These are phyloP conservation scores for Martes martes DNA, from an alignment of 2,113 vertebrate species.

Conservation along the genomic window DNA sequence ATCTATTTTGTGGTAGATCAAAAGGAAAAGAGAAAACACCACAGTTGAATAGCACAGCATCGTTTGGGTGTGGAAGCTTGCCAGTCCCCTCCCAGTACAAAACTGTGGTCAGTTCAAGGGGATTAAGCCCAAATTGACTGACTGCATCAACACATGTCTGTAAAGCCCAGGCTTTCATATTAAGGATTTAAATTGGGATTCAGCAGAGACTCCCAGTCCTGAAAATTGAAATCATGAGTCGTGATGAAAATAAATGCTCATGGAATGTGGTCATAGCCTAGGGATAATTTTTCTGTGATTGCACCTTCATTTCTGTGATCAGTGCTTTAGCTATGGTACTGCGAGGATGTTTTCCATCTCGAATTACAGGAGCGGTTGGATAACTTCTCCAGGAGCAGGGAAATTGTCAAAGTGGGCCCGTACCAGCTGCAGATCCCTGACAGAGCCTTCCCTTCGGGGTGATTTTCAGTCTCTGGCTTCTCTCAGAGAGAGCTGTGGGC, in stretches of 20 bases:
- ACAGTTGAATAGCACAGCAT: background rate
- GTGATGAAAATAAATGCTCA: constrained; percentile 76
- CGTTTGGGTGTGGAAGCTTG: background rate
- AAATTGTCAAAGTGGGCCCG: background rate
- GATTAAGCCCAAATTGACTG: background rate
- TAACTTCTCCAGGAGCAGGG: background rate
- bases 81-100: background rate
- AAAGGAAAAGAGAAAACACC: background rate
- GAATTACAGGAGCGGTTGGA: background rate
- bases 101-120: background rate
- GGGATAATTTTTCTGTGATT: constrained; percentile 68
- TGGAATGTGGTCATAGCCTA: constrained; percentile 52
- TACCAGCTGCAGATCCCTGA: background rate
- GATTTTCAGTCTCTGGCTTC: background rate
- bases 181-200: constrained; percentile 63
- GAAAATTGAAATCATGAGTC: constrained; percentile 74
- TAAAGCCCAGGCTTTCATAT: background rate
- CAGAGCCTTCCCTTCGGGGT: background rate
- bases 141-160: background rate
- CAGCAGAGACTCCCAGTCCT: constrained; percentile 48
- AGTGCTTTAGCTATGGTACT: background rate
- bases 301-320: constrained; percentile 33
- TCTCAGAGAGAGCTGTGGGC: background rate
- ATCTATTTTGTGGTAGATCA: background rate
- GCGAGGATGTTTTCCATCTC: background rate